Evolutionary conservation across 2,113 vertebrate species (phyloP), one percentile per base, ranked within the genome.

Genomic region (Rhipidura dahli): DNA sequence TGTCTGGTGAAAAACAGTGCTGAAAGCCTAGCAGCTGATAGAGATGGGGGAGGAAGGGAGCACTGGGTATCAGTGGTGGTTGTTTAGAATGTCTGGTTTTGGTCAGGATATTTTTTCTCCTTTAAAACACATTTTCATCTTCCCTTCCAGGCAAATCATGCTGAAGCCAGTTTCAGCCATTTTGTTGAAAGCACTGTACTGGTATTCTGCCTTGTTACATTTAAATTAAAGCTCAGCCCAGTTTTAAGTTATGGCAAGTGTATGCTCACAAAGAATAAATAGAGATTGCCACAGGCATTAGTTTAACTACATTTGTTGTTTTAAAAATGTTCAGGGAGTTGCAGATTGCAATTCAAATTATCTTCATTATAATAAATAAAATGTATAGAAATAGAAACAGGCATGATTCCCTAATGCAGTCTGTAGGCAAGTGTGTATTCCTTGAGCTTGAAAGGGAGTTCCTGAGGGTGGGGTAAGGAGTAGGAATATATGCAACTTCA

Each of bases 181-280:
- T 96, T 96, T 96, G 95, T 95, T 95, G 90, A 95, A 97, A 97
- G 93, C 84, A 22, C 90, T 89, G 93, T 78, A 81, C 95, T 97
- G 97, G 96, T 97, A 94, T 94, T 95, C 94, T 97, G 97, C 95
- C 96, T 96, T 91, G 73, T 97, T 97, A 87, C 92, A 97, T 97
- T 97, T 97, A 95, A 96, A 96, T 96, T 97, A 96, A 94, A 94
- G 73, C 92, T 95, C 71, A 89, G 80, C 70, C 68, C 18, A n/a
- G 89, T 81, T 95, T 95, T 86, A 95, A 94, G 90, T 94, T 94
- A 54, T 45, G 93, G 90, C 90, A 96, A 95, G 78, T 66, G 79
- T 90, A 66, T 21, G 61, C 83, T 97, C 69, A 49, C 85, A 94
- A 83, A 76, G 83, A 94, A 94, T 89, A 94, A 95, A 86, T 42